Conservation (phyloP, 2,797 vertebrate species). For the Eleutherodactylus coqui region DNA sequence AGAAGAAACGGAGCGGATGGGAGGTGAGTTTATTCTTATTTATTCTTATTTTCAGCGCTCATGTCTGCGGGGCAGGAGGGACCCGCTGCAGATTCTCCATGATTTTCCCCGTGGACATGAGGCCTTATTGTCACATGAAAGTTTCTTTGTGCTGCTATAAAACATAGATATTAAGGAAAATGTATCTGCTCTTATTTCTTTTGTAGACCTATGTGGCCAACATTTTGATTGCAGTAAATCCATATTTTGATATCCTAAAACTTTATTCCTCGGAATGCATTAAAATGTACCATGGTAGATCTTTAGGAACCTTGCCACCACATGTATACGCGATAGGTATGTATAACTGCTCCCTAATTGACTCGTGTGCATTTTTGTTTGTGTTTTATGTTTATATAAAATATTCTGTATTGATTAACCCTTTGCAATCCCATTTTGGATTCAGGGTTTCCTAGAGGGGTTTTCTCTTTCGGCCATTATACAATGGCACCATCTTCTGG, state of each 20-base stretch:
- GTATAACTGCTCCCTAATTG: constrained; percentile 36
- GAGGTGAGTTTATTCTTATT: no score
- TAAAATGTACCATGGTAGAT: constrained; percentile 88
- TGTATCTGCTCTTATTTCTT: constrained; percentile 56
- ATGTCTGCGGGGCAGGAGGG: no score
- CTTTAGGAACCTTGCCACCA: constrained; percentile 91
- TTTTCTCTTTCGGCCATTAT: no score
- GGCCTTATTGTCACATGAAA: no score
- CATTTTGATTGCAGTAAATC: constrained; percentile 96
- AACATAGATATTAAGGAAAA: neutral
- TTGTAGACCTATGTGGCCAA: constrained; percentile 95
- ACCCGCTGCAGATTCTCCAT: no score
- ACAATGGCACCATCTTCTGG: no score
- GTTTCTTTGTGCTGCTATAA: neutral
- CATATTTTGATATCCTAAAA: constrained; percentile 94
- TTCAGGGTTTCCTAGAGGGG: no score
- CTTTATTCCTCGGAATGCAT: constrained; percentile 89
- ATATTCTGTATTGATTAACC: no score
- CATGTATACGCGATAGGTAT: constrained; percentile 96
- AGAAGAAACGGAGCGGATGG: no score
- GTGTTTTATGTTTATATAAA: neutral
- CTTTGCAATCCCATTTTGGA: no score
- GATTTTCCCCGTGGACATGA: no score
- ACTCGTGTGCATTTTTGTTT: neutral
- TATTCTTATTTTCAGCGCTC: no score